A percentile compares a stretch with the other conserved stretches of the same genome.
Conservation (phyloP, 2,888 invertebrate genomes). For the Ochropleura leucogaster region DNA sequence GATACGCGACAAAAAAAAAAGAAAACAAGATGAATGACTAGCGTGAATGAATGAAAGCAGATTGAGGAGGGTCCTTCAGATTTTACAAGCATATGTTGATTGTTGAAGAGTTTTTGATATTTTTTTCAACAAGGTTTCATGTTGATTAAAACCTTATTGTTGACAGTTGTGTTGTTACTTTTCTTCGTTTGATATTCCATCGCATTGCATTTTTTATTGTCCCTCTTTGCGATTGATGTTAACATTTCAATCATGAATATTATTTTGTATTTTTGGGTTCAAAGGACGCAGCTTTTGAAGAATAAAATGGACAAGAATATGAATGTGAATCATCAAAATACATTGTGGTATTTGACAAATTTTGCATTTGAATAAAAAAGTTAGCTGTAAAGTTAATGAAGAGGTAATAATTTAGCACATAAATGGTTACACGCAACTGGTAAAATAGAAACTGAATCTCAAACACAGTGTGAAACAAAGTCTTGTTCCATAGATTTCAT, state of each 20-base stretch:
- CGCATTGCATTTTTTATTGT: constrained; percentile 10
- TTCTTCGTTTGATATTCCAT: constrained; percentile 18
- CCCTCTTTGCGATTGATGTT: constrained; percentile 16
- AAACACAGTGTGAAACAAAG: neutral
- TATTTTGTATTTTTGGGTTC: constrained; percentile 21
- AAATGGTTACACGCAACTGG: neutral
- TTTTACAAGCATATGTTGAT: constrained; percentile 57
- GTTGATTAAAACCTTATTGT: constrained; percentile 75
- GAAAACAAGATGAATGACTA: constrained; percentile 85
- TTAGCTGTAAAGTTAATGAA: too few species aligned
- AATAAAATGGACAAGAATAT: neutral
- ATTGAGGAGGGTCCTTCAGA: constrained; percentile 65
- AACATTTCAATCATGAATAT: constrained; percentile 23
- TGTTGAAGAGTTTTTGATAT: constrained; percentile 48
- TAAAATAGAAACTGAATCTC: neutral
- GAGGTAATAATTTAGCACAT: neutral
- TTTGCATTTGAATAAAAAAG: neutral
- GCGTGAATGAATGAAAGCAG: constrained; percentile 66
- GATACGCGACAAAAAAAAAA: constrained; percentile 75
- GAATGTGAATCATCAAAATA: neutral
- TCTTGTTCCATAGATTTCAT: neutral
- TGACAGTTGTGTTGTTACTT: constrained; percentile 45
- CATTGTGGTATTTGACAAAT: neutral
- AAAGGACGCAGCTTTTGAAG: neutral
- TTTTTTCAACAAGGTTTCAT: constrained; percentile 71